Evolutionary conservation across 2,797 vertebrate species (phyloP).

Genomic region (Pseudochromis fuscus): DNA sequence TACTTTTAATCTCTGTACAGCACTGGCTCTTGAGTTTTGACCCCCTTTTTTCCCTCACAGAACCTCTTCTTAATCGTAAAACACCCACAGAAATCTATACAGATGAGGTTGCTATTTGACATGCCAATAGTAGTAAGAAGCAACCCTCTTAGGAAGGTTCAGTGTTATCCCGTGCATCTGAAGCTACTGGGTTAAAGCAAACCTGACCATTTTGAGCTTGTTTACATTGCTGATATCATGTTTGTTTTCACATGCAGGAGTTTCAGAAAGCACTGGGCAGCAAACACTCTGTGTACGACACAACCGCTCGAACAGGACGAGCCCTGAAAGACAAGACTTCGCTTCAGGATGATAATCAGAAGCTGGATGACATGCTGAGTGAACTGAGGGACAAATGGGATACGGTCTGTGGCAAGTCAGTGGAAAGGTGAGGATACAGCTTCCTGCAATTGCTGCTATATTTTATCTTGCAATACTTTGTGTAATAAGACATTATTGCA

Average conservation of each 20-base stretch:
- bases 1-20: slow-evolving; percentile 77
- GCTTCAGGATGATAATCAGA: slow-evolving; percentile 94
- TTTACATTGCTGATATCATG: neutral
- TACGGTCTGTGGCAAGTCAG: slow-evolving; percentile 97
- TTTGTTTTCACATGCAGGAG: slow-evolving; percentile 84
- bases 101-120: slow-evolving; percentile 52
- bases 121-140: slow-evolving; percentile 28
- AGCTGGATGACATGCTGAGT: slow-evolving; percentile 96
- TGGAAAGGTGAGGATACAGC: slow-evolving; percentile 90
- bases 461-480: neutral
- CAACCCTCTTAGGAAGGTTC: slow-evolving; percentile 33
- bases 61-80: slow-evolving; percentile 52
- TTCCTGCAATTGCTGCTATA: neutral
- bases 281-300: slow-evolving; percentile 98
- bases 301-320: slow-evolving; percentile 92
- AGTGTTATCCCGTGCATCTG: slow-evolving; percentile 1
- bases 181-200: slow-evolving; percentile 2
- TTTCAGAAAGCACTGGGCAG: slow-evolving; percentile 97
- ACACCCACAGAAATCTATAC: slow-evolving; percentile 20
- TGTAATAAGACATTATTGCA: neutral
- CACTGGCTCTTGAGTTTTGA: slow-evolving; percentile 71
- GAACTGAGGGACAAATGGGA: slow-evolving; percentile 99
- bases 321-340: slow-evolving; percentile 96
- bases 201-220: neutral
- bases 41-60: slow-evolving; percentile 59